Evolutionary conservation across 1,140 invertebrate species (phyloP).

Genomic region (Scylla paramamosain): DNA sequence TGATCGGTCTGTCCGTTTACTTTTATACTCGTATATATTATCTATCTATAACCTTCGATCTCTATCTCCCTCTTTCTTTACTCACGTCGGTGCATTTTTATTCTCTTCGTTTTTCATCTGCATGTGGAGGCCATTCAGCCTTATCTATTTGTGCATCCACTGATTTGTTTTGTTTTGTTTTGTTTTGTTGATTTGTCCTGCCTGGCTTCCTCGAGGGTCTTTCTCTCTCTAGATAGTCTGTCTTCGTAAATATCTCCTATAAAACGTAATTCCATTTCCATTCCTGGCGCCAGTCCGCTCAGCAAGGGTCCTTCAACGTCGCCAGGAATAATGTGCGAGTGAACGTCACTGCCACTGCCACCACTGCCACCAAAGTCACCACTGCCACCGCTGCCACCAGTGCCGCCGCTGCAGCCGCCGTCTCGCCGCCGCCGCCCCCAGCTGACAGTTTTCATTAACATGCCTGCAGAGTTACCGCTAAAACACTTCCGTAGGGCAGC

Average conservation of each 20-base stretch:
- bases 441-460: slow-evolving; percentile 23
- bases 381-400: neutral
- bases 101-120: too few species aligned
- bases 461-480: slow-evolving; percentile 2
- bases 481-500: slow-evolving; percentile 22
- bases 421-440: neutral
- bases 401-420: neutral
- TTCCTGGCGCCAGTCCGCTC: neutral
- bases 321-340: neutral
- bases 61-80: too few species aligned
- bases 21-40: neutral
- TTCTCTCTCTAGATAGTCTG: neutral
- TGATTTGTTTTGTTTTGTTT: neutral
- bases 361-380: neutral
- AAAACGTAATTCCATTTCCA: neutral
- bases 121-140: neutral
- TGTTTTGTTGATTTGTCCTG: neutral
- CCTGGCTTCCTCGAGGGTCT: neutral
- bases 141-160: neutral
- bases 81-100: too few species aligned
- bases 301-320: neutral
- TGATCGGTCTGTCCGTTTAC: neutral
- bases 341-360: neutral
- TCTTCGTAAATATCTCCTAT: neutral
- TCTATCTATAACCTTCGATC: neutral